Evolutionary conservation across 2,113 vertebrate genomes (phyloP).

Genomic region (Gallinago undulata): DNA sequence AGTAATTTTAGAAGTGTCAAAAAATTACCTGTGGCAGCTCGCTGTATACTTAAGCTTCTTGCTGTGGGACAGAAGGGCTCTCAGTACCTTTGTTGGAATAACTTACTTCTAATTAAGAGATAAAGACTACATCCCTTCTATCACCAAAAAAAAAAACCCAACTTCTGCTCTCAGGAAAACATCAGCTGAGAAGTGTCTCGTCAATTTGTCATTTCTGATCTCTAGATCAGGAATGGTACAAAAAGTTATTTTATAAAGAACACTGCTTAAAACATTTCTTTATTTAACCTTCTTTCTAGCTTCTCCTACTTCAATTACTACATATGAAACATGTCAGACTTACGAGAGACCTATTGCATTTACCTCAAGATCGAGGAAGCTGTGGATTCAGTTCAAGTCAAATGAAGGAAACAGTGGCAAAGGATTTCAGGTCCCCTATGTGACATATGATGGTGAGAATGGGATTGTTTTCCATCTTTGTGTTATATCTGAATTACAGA

Average conservation of each 20-base stretch:
- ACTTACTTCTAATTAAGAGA: no score
- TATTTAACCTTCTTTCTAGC: constrained; percentile 70
- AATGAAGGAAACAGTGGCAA: constrained; percentile 92
- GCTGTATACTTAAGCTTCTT: not conserved
- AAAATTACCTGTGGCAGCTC: not conserved
- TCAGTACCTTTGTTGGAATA: not conserved
- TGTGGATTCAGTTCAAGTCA: constrained; percentile 95
- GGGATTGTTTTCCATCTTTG: not conserved
- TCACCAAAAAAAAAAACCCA: no score
- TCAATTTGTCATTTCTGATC: not conserved
- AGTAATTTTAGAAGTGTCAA: not conserved
- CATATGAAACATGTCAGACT: constrained; percentile 94
- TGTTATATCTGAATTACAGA: not conserved
- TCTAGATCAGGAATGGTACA: not conserved
- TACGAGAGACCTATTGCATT: constrained; percentile 94
- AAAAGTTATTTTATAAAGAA: not conserved
- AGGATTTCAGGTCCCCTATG: constrained; percentile 94
- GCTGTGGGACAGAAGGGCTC: not conserved
- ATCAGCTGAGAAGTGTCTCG: not conserved
- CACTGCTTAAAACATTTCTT: not conserved
- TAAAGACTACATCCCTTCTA: no score
- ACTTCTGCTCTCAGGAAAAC: not conserved
- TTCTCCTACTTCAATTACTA: constrained; percentile 89
- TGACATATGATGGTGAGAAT: constrained; percentile 88
- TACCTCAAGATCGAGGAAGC: constrained; percentile 89